Evolutionary conservation across 2,888 invertebrate species (phyloP), one percentile per base, ranked within the genome.

Genomic region (Drosophila macrospina): DNA sequence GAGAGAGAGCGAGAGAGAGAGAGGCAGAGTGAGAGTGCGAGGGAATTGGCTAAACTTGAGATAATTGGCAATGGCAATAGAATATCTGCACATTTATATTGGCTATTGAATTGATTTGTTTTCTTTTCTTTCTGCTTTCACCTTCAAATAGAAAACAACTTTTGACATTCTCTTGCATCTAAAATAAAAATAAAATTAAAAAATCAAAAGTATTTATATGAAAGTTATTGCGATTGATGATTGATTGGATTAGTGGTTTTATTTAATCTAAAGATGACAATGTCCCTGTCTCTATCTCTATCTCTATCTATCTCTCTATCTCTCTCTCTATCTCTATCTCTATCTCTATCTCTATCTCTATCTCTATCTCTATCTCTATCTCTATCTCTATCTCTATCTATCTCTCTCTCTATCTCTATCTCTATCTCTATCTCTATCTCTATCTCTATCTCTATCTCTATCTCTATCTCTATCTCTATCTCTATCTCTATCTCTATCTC

Each of bases 51-150:
- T 13, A 42, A 41, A 26, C 42, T 55, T 55, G 55, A 55, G 44
- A 55, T 55, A 55, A 55, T 55, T 55, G 55, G 55, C 55, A 55
- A 26, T 41, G 30, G 30, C 52, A 52, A 41, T 15, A 30, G 28
- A 54, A 47, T 16, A 32, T 30, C 15, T 26, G 16, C 20, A 20
- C 10, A 2, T 20, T 24, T 13, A 47, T 52, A 30, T 44, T 60
- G 56, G 34, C 36, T 26, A 45, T 55, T 52, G 67, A 48, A 30
- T 37, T 47, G 70, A 16, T 10, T 20, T 13, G n/a, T n/a, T 50
- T 47, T 30, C 5, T 16, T 50, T 20, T 30, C 44, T 7, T 15
- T 26, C 26, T 26, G 37, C 50, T 51, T 20, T 20, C 20, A 20
- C 20, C 3, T 20, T 51, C 15, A 51, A 51, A 51, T 28, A 13